Conservation (phyloP, 2,113 vertebrate genomes). For the Maccullochella peelii region DNA sequence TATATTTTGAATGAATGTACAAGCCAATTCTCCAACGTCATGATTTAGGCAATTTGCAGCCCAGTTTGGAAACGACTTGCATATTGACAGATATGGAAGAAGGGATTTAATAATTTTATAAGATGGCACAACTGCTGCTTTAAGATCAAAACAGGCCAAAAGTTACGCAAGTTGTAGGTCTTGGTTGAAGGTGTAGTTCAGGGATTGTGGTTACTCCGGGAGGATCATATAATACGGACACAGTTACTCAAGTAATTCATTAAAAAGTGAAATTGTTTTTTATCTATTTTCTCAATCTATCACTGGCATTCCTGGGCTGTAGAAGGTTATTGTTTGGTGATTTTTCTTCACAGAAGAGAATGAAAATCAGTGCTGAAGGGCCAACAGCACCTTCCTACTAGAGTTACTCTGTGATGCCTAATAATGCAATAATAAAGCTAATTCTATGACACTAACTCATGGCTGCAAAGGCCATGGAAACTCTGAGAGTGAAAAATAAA, state of each 20-base stretch:
- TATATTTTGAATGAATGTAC: constrained; percentile 19
- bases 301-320: not conserved
- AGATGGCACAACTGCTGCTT: constrained; percentile 1
- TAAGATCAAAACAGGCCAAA: not conserved
- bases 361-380: not conserved
- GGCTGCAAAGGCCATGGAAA: constrained; percentile 37
- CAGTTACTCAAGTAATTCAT: constrained; percentile 39
- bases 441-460: constrained; percentile 6
- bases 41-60: constrained; percentile 23
- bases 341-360: constrained; percentile 21
- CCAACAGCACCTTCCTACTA: not conserved
- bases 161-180: constrained; percentile 11
- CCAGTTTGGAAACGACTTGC: constrained; percentile 12
- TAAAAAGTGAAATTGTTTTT: constrained; percentile 35
- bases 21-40: constrained; percentile 1
- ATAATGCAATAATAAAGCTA: constrained; percentile 3
- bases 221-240: constrained; percentile 15
- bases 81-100: constrained; percentile 18
- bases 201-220: not conserved
- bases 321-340: constrained; percentile 46
- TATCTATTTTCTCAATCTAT: constrained; percentile 36
- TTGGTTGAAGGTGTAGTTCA: not conserved
- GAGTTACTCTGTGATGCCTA: not conserved
- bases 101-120: not conserved
- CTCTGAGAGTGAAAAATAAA: constrained; percentile 26